Conservation (phyloP, 1,140 invertebrate species). For the Drosophila orosa region DNA sequence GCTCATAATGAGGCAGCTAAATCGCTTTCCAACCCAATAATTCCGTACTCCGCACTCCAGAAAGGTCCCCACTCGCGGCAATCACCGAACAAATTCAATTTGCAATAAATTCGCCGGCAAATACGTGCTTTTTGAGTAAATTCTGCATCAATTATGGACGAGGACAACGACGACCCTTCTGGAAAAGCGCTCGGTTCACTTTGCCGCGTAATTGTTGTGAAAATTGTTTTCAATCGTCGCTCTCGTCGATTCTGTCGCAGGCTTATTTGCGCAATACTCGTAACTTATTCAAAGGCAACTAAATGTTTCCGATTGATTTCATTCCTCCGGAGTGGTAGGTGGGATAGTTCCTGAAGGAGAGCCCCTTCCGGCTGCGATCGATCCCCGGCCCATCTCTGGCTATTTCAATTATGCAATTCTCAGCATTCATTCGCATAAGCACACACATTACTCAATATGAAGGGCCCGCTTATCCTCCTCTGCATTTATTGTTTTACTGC, state of each 20-base stretch:
- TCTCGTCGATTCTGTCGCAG: constrained; percentile 13
- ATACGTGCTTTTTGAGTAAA: constrained; percentile 25
- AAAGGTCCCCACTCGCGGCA: constrained; percentile 1
- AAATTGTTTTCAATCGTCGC: constrained; percentile 57
- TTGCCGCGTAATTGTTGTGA: constrained; percentile 60
- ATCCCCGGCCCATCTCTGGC: constrained; percentile 20
- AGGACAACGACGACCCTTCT: constrained; percentile 29
- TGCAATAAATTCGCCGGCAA: constrained; percentile 18
- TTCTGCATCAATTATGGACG: constrained; percentile 60
- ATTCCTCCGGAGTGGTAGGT: neutral
- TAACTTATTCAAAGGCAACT: constrained; percentile 56
- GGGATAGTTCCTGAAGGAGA: constrained; percentile 5
- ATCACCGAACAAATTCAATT: constrained; percentile 39
- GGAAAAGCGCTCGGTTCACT: constrained; percentile 23
- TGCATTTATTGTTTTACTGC: constrained; percentile 63
- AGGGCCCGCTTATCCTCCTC: constrained; percentile 41
- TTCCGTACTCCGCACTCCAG: constrained; percentile 4
- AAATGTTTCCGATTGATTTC: constrained; percentile 51
- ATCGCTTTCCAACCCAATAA: constrained; percentile 48
- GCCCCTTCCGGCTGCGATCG: constrained; percentile 19
- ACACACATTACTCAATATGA: constrained; percentile 60
- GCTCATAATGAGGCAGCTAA: constrained; percentile 40
- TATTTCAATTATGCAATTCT: constrained; percentile 57
- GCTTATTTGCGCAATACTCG: constrained; percentile 44
- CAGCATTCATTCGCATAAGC: constrained; percentile 35